Base-by-base conservation (phyloP, 1,140 invertebrate species). In the Scaptomyza pallida region DNA sequence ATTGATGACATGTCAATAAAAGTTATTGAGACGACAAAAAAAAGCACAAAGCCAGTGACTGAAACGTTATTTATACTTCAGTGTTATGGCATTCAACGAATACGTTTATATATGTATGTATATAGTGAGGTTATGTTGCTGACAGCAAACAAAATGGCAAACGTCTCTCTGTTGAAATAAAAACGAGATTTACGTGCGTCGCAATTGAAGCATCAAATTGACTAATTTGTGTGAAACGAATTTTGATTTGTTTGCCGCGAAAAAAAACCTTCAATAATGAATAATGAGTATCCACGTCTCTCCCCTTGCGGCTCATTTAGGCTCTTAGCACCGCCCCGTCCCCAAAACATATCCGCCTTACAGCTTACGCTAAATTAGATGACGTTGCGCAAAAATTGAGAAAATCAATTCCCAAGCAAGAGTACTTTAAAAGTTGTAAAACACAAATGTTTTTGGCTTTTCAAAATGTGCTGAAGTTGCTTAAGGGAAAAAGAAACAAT, bases 1-100 rank as follows among this genome's bases (percentile, higher is more conserved):
- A 86, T 75, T 77, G 75, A 86, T 88, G 82, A 82, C 61, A 82
- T 78, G 82, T 69, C 82, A 88, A 88, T 88, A 78, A 56, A 75
- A 73, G 82, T 75, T 80, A 72, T 88, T 75, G 82, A 72, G 73
- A 70, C 72, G 62, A 40, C 35, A 21, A 19, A 33, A 19, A 33
- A 12, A 23, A 23, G 35, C 21, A n/a, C 30, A 8, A 30, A 30
- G 26, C 26, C 6, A 30, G 8, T 26, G 26, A 41, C 23, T 41
- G 19, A 23, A 55, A 41, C 17, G 51, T 9, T 41, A 21, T 41
- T n/a, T 37, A 37, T 37, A 37, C 26, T 30, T 9, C 6, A 9
- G 10, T 21, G 51, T 19, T 10, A 40, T 13, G 51, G 51, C 33
- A 21, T 54, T 19, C 33, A 30, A 30, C 8, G 26, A 43, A 43